Conservation (phyloP, 2,888 invertebrate genomes). For the Leptinotarsa tumamoca region DNA sequence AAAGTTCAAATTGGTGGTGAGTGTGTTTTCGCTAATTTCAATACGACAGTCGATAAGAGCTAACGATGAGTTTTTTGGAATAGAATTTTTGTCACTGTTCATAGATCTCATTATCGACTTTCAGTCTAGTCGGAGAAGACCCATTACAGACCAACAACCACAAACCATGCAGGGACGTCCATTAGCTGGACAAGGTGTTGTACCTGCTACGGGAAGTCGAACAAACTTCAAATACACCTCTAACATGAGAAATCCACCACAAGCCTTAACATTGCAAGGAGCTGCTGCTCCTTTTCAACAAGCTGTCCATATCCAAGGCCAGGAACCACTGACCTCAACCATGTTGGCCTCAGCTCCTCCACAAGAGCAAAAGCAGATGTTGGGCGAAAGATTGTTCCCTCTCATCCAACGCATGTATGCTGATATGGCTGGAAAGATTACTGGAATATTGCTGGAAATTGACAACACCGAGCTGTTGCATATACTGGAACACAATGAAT, state of each 20-base stretch:
- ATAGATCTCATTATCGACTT: too few relatives aligned
- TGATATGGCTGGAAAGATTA: conserved; percentile 87
- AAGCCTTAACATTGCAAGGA: conserved; percentile 63
- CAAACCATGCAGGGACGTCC: too few relatives aligned
- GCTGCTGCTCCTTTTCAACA: conserved; percentile 76
- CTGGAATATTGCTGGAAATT: conserved; percentile 99
- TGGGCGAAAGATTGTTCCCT: too few relatives aligned
- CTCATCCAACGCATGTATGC: conserved; percentile 78
- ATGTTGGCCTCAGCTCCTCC: conserved; percentile 96
- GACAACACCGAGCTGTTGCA: conserved; percentile 97
- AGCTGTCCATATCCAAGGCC: conserved; percentile 91
- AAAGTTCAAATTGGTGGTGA: too few relatives aligned
- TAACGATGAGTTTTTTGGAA: too few relatives aligned
- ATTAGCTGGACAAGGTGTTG: too few relatives aligned
- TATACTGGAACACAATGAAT: conserved; percentile 83
- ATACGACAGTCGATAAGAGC: too few relatives aligned
- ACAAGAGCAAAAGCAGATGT: conserved; percentile 64
- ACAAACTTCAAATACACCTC: conserved; percentile 90
- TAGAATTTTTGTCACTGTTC: too few relatives aligned
- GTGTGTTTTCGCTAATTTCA: too few relatives aligned
- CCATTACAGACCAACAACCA: too few relatives aligned
- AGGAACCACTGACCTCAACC: conserved; percentile 96
- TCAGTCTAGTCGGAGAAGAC: too few relatives aligned
- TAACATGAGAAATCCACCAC: conserved; percentile 89
- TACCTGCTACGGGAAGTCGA: conserved; percentile 50